Conservation (phyloP, 2,113 vertebrate species). For the Glaucidium brasilianum region DNA sequence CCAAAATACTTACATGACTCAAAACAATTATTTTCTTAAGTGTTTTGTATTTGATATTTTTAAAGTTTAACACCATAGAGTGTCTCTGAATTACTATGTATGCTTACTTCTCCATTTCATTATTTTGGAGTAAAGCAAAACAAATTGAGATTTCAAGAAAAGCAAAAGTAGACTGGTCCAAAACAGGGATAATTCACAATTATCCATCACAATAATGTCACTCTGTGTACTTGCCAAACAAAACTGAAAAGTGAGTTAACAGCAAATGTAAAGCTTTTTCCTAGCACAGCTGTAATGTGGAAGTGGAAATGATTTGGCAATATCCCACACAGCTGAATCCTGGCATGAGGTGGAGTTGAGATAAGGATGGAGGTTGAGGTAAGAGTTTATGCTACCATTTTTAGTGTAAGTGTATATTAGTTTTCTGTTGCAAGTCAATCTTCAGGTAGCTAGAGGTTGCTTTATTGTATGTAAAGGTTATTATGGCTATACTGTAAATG, state of each 20-base stretch:
- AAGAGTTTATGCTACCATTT: neutral
- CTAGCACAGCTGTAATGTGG: neutral
- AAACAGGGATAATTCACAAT: neutral
- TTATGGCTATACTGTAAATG: neutral
- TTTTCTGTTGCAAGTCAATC: neutral
- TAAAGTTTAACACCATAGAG: neutral
- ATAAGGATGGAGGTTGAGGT: neutral
- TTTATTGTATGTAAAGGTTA: neutral
- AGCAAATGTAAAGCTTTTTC: neutral
- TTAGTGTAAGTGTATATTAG: neutral
- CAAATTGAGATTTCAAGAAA: neutral
- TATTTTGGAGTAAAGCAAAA: neutral
- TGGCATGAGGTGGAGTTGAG: neutral
- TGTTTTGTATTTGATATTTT: neutral
- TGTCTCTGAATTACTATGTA: neutral
- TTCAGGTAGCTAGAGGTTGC: neutral
- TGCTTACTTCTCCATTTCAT: neutral
- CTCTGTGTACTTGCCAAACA: neutral
- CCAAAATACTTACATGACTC: neutral
- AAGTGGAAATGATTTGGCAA: neutral
- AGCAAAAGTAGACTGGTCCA: neutral
- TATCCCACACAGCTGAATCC: neutral
- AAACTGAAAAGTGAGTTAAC: neutral
- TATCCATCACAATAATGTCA: neutral
- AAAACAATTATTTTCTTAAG: neutral